Evolutionary conservation across 2,888 invertebrate genomes (phyloP).

Genomic region (Himalopsyche japonica): DNA sequence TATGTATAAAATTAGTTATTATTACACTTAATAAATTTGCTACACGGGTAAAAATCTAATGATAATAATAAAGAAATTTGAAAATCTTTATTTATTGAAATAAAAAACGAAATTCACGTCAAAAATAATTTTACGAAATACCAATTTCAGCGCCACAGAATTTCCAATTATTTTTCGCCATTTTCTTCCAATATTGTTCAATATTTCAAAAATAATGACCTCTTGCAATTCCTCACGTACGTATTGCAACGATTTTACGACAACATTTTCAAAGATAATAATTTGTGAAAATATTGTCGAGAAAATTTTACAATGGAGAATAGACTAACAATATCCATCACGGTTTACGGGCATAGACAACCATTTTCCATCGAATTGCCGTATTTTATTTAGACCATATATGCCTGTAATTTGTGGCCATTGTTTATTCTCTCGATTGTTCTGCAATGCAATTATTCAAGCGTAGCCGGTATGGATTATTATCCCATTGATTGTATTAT

Average conservation of each 20-base stretch:
- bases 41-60: too few relatives aligned
- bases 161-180: too few relatives aligned
- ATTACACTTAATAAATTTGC: too few relatives aligned
- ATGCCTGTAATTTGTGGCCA: background rate
- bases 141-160: too few relatives aligned
- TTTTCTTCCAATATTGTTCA: background rate
- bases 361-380: background rate
- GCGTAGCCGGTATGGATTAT: background rate
- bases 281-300: background rate
- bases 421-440: background rate
- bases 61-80: too few relatives aligned
- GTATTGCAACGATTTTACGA: background rate
- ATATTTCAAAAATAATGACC: background rate
- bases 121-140: too few relatives aligned
- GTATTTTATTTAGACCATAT: background rate
- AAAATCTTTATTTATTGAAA: too few relatives aligned
- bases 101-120: too few relatives aligned
- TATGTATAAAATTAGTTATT: too few relatives aligned
- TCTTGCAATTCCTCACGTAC: background rate
- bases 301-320: background rate
- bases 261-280: background rate
- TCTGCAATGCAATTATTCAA: background rate
- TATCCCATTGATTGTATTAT: background rate
- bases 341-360: background rate
- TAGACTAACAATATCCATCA: background rate